Evolutionary conservation across 2,113 vertebrate genomes (phyloP).

Genomic region (Saguinus midas): DNA sequence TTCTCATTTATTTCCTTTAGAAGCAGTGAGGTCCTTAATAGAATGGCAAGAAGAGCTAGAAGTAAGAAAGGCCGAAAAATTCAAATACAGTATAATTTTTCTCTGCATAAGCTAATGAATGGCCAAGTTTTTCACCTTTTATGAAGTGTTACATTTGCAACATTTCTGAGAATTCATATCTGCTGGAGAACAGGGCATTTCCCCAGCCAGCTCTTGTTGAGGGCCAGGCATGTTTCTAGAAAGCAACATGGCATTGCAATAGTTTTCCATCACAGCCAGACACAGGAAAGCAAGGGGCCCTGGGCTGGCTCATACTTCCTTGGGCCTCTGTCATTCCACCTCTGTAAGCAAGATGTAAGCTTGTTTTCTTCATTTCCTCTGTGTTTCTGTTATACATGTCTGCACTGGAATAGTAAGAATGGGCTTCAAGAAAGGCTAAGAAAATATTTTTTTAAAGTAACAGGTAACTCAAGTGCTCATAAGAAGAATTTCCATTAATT

Average conservation of each 20-base stretch:
- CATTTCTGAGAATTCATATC: neutral
- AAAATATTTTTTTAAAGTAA: neutral
- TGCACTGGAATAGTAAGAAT: neutral
- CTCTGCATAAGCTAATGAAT: neutral
- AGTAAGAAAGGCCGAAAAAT: neutral
- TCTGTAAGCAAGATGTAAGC: fast-evolving
- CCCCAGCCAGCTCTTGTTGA: neutral
- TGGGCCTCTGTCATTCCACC: neutral
- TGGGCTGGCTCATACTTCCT: fast-evolving
- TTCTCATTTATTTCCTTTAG: neutral
- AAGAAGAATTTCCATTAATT: neutral
- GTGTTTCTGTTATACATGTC: neutral
- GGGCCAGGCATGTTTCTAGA: neutral
- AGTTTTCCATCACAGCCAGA: neutral
- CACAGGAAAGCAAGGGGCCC: fast-evolving
- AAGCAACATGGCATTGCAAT: neutral
- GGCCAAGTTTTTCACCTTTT: neutral
- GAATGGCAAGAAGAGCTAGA: neutral
- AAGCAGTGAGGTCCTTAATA: neutral
- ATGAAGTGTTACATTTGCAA: neutral
- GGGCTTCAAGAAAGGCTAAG: neutral
- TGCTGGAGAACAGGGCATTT: neutral
- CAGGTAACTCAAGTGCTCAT: fast-evolving
- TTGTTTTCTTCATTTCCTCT: neutral
- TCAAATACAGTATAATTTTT: fast-evolving